Evolutionary conservation across 2,797 vertebrate genomes (phyloP), one percentile per base, ranked within the genome.

Genomic region (Decapterus maruadsi): DNA sequence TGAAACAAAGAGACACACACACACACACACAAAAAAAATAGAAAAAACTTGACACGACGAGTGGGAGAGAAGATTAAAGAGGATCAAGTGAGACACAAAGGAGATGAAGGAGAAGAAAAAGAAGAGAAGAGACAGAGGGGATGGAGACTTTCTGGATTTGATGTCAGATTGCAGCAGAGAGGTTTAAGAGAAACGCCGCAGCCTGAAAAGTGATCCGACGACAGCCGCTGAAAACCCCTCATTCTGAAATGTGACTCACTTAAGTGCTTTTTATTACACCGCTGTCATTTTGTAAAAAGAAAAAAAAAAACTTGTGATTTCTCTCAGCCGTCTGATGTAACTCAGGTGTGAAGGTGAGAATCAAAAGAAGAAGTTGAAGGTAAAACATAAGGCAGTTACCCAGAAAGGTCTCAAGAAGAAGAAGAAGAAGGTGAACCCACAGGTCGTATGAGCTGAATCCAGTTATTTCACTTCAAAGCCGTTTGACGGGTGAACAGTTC

Each of bases 11-110:
- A 59, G 29, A 29, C 59, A 29, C 2, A 17, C 6, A 26, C 26
- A 26, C 26, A 26, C 26, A 26, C 26, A 26, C 26, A 26, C 26
- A 17, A 12, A 42, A 42, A 16, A 40, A 16, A 12, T 14, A 11
- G 16, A 53, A 8, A 43, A 10, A 42, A 17, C 19, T 8, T 53
- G 64, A 58, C 50, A 79, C 43, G 77, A 76, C 43, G 77, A 76
- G 55, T 53, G 36, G 56, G 66, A 50, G 57, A 76, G 56, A 53
- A 72, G 77, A 78, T 70, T 34, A 78, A 81, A 86, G 64, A 40
- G 22, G 43, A 60, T 63, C 55, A 51, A 80, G 55, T n/a, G 70
- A 46, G 74, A 31, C 59, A 63, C 48, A 68, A 34, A 72, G 2
- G 22, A 57, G 71, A 60, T 51, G 58, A 58, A 67, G 59, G 13